Evolutionary conservation across 1,140 invertebrate genomes (phyloP), one percentile per base, ranked within the genome.

Genomic region (Aporrectodea caliginosa): DNA sequence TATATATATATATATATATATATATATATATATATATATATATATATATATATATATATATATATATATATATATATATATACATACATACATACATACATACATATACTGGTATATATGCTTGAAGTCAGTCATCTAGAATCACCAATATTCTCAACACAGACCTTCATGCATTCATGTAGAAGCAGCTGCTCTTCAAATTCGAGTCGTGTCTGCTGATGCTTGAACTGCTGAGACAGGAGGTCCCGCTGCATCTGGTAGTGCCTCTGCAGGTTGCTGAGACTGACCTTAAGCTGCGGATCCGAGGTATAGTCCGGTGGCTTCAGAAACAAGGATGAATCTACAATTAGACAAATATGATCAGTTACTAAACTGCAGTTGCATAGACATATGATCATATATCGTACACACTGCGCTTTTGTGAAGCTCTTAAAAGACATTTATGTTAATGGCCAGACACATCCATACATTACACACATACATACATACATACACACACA

Each of bases 21-120:
- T 58, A 22, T 58, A 22, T 58, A 58, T 22, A 58, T 22, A 58
- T 22, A 58, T 22, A 58, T 22, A 58, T 22, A 58, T 22, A 58
- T 58, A 58, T 58, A 58, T 58, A 58, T 58, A 58, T 58, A 58
- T 58, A 58, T 58, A 58, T 58, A 58, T 22, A 58, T 58, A 58
- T 58, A 58, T 22, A 58, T 58, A 58, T 58, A 22, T 58, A 6
- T 58, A 58, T 58, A 22, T 58, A 58, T 58, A 22, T 58, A 58
- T 58, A 22, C 43, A 58, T 58, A 58, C 22, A 58, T 58, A 58
- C 43, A 58, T 58, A 58, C 22, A 58, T 58, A 58, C 22, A 58
- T 58, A 58, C 22, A 58, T 58, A 58, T 58, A 58, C 43, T 12
- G 43, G 22, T 22, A 58, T 12, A 58, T 58, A 22, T 58, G 22